phyloP scores from a whole-genome alignment of 2,113 vertebrate genomes.

The Carassius auratus region DNA sequence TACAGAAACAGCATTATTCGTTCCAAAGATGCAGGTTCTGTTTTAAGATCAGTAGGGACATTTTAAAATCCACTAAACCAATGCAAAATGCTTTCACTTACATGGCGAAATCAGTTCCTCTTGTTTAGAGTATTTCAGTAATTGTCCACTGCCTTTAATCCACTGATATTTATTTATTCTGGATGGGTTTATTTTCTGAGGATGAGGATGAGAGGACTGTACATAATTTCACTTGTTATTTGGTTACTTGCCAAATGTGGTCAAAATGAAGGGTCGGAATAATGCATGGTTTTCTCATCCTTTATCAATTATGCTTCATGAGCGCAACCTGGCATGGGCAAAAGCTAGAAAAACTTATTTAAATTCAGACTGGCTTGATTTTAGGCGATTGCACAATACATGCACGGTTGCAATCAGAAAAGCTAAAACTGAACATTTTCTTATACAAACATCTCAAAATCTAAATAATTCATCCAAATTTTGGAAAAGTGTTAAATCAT shows the following conservation, averaged over 20 bases:
- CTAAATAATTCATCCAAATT: too few species aligned
- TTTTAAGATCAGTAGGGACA: background rate
- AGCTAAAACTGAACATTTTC: too few species aligned
- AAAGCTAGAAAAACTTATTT: too few species aligned
- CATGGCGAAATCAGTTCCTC: background rate
- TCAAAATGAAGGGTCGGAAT: too few species aligned
- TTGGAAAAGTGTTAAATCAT: too few species aligned
- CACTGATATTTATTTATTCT: background rate
- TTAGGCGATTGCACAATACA: too few species aligned
- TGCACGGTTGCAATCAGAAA: too few species aligned
- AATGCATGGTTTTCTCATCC: too few species aligned
- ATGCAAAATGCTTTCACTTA: background rate
- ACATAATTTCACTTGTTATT: background rate
- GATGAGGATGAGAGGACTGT: background rate
- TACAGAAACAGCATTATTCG: slow-evolving; percentile 1
- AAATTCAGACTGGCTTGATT: too few species aligned
- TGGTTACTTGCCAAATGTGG: background rate
- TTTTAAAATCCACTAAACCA: slow-evolving; percentile 7
- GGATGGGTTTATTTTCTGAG: background rate
- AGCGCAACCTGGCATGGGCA: too few species aligned
- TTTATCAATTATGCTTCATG: too few species aligned
- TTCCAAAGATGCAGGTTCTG: background rate
- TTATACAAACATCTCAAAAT: too few species aligned
- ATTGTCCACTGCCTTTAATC: background rate
- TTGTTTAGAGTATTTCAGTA: background rate